Conservation (phyloP, 37 sponge, comb jelly and placozoan genomes). For the Ianthella basta region DNA sequence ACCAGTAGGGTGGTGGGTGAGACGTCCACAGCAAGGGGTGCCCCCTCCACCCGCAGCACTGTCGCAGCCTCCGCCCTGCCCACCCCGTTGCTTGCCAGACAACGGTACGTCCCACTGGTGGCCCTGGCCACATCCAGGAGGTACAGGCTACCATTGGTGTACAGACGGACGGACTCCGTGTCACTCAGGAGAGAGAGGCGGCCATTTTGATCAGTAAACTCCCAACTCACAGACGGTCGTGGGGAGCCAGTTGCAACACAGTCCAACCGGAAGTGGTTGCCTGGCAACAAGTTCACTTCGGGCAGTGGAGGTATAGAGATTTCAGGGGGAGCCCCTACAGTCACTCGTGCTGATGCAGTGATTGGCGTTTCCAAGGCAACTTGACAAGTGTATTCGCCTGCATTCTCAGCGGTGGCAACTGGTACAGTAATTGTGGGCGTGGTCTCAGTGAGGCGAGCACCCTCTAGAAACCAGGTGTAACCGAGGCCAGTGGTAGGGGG, state of each 20-base stretch:
- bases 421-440: constrained; percentile 18
- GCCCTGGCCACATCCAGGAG: constrained; percentile 33
- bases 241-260: constrained; percentile 58
- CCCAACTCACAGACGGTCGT: constrained; percentile 40
- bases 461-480: constrained; percentile 50
- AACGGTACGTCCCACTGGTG: constrained; percentile 50
- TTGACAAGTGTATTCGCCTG: constrained; percentile 54
- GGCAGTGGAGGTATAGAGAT: constrained; percentile 11
- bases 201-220: constrained; percentile 29
- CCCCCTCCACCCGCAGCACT: constrained; percentile 54
- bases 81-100: constrained; percentile 44
- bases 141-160: constrained; percentile 26
- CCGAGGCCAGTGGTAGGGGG: background rate
- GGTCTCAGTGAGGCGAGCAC: constrained; percentile 8
- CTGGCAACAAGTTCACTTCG: constrained; percentile 32
- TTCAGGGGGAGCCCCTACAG: constrained; percentile 46
- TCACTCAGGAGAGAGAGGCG: background rate
- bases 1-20: constrained; percentile 35
- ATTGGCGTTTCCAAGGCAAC: constrained; percentile 4
- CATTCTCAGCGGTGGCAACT: background rate
- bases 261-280: background rate
- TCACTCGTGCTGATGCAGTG: constrained; percentile 38
- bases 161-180: background rate
- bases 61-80: constrained; percentile 18
- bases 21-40: constrained; percentile 45